phyloP scores from a whole-genome alignment of 2,113 vertebrate genomes.

The Apteryx mantelli region DNA sequence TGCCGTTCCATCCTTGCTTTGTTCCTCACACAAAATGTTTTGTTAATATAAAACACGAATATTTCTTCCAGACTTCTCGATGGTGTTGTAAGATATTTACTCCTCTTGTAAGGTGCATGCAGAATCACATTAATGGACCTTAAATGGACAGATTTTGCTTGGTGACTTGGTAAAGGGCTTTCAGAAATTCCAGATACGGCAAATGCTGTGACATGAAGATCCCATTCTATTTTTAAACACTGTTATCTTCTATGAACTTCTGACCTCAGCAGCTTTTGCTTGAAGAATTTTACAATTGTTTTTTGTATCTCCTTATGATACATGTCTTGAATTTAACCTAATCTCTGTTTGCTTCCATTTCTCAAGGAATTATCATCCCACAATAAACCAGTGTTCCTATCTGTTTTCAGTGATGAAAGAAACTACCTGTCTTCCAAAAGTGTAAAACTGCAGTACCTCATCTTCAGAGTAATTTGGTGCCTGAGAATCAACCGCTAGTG shows the following conservation, averaged over 20 bases:
- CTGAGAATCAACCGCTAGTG: background rate
- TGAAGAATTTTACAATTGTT: background rate
- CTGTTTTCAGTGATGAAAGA: background rate
- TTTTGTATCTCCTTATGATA: background rate
- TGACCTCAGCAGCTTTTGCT: background rate
- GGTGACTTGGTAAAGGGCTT: background rate
- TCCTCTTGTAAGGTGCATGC: background rate
- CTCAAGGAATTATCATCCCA: background rate
- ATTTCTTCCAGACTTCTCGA: background rate
- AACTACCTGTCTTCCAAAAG: background rate
- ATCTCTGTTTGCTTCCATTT: background rate
- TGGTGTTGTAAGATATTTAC: background rate
- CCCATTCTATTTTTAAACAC: background rate
- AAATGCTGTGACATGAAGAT: background rate
- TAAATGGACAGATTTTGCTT: background rate
- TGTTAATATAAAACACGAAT: background rate
- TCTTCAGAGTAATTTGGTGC: background rate
- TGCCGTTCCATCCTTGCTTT: background rate
- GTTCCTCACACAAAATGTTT: background rate
- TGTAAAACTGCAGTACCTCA: background rate
- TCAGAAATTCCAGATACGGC: background rate
- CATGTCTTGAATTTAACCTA: background rate
- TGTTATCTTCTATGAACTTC: background rate
- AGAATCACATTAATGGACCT: background rate
- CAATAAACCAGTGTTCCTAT: background rate